Evolutionary conservation across 2,113 vertebrate species (phyloP).

Genomic region (Podocnemis expansa): DNA sequence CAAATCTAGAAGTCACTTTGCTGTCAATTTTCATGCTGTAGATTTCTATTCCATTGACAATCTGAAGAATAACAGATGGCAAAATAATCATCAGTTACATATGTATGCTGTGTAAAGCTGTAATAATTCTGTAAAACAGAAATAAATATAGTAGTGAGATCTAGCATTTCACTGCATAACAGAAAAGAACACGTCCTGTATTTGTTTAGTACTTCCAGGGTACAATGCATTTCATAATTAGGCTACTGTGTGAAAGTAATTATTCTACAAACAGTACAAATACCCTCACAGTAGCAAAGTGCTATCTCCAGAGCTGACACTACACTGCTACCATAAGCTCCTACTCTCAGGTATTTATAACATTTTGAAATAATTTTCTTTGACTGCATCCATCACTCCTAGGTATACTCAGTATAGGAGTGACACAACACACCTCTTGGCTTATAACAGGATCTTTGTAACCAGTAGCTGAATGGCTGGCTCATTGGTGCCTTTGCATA

Average conservation of each 20-base stretch:
- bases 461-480: background rate
- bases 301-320: background rate
- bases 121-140: background rate
- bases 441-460: background rate
- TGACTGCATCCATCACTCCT: background rate
- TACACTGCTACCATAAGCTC: background rate
- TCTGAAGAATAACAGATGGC: slow-evolving; percentile 59
- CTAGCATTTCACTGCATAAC: background rate
- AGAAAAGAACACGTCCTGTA: background rate
- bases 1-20: slow-evolving; percentile 89
- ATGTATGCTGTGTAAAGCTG: background rate
- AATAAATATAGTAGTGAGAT: background rate
- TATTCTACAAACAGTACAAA: background rate
- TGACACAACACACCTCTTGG: background rate
- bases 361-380: rapidly evolving
- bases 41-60: slow-evolving; percentile 81
- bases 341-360: background rate
- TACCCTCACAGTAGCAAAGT: background rate
- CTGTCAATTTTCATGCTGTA: slow-evolving; percentile 90
- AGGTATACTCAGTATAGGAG: background rate
- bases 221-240: background rate
- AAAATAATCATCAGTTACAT: background rate
- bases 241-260: background rate
- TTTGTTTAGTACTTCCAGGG: background rate
- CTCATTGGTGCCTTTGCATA: background rate